These are phyloP conservation scores for Chiloscyllium punctatum DNA, from an alignment of 2,797 vertebrate species.

Conservation along the genomic window DNA sequence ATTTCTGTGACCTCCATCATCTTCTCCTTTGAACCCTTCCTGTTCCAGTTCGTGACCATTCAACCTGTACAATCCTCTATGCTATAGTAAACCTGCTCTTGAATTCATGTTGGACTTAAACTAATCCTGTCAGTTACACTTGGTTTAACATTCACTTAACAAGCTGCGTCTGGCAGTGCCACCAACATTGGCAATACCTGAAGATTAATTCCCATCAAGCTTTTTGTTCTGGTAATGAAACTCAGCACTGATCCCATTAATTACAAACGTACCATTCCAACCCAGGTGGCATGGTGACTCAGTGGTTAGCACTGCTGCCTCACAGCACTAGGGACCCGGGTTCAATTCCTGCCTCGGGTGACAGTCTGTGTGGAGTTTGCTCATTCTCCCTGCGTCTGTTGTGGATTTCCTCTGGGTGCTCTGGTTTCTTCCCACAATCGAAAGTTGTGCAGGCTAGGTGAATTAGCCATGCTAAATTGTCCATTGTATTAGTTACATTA, in stretches of 20 bases:
- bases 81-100: neutral
- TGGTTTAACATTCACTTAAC: neutral
- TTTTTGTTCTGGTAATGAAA: neutral
- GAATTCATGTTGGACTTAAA: too few species aligned
- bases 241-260: neutral
- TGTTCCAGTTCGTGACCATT: neutral
- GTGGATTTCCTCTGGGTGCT: too few species aligned
- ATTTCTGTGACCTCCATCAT: neutral
- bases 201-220: neutral
- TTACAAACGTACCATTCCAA: neutral
- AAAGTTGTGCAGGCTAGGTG: too few species aligned
- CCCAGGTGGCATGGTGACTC: too few species aligned
- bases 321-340: too few species aligned
- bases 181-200: neutral
- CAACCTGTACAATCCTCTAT: neutral
- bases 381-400: too few species aligned
- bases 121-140: neutral
- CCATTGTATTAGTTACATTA: too few species aligned
- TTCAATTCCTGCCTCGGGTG: too few species aligned
- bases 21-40: neutral
- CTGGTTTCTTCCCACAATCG: too few species aligned
- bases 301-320: too few species aligned
- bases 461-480: too few species aligned
- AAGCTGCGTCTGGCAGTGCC: neutral
- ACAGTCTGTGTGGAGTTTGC: too few species aligned